These are phyloP conservation scores for Anabas testudineus DNA, from an alignment of 2,797 vertebrate genomes.

Conservation along the genomic window DNA sequence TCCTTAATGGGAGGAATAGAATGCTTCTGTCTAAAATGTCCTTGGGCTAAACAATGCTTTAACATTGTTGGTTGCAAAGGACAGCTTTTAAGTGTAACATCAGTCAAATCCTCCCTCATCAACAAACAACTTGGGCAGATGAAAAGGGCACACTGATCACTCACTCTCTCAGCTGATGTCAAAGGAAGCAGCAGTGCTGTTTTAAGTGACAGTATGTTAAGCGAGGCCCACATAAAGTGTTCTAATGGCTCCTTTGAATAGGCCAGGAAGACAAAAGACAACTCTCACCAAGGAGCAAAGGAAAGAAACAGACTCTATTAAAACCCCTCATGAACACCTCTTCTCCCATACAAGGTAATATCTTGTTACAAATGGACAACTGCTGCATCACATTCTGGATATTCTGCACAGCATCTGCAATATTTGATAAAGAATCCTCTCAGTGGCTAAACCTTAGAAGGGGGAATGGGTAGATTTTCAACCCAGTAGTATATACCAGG, in stretches of 20 bases:
- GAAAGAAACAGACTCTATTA: constrained; percentile 13
- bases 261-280: constrained; percentile 51
- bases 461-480: neutral
- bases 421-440: neutral
- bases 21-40: constrained; percentile 37
- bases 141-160: constrained; percentile 74
- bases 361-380: neutral
- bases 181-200: constrained; percentile 51
- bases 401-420: neutral
- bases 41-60: constrained; percentile 57
- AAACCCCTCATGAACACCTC: neutral
- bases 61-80: constrained; percentile 49
- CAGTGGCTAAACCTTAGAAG: no score
- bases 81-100: constrained; percentile 54
- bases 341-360: neutral
- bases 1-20: constrained; percentile 21
- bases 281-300: constrained; percentile 34
- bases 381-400: neutral
- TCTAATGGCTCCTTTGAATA: constrained; percentile 58
- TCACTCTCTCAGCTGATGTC: constrained; percentile 63
- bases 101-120: constrained; percentile 67
- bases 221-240: constrained; percentile 35
- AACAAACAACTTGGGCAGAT: constrained; percentile 69
- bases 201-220: constrained; percentile 63
- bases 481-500: neutral